phyloP scores from a whole-genome alignment of 2,113 vertebrate species.

The Pipa parva region DNA sequence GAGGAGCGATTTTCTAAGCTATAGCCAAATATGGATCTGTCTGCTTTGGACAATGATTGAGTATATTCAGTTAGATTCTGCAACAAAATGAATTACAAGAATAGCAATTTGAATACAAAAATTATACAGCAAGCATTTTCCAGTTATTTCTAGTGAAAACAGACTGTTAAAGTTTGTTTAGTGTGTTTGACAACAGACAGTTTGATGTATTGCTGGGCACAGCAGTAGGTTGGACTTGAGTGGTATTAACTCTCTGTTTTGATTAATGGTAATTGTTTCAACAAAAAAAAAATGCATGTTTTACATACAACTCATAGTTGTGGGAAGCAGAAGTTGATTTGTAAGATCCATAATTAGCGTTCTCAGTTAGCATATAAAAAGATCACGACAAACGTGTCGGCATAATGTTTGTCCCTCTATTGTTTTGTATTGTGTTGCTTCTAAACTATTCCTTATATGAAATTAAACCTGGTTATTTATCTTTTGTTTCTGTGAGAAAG shows the following conservation, averaged over 20 bases:
- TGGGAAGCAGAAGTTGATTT: conserved; percentile 74
- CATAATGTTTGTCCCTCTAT: conserved; percentile 53
- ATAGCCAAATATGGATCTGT: conserved; percentile 50
- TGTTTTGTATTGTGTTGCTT: conserved; percentile 54
- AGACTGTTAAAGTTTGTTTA: conserved; percentile 70
- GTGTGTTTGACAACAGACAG: conserved; percentile 78
- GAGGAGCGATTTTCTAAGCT: conserved; percentile 45
- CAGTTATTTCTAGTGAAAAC: conserved; percentile 67
- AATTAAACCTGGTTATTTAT: conserved; percentile 65
- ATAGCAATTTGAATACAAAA: conserved; percentile 67
- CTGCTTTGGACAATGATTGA: conserved; percentile 56
- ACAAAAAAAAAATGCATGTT: conserved; percentile 77
- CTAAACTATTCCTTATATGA: conserved; percentile 53
- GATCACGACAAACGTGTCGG: conserved; percentile 54
- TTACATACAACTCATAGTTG: conserved; percentile 70
- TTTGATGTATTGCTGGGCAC: conserved; percentile 80
- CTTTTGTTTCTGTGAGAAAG: conserved; percentile 54
- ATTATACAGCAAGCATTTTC: conserved; percentile 69
- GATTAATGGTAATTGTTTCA: conserved; percentile 84
- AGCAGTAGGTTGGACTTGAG: conserved; percentile 78
- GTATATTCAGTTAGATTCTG: conserved; percentile 63
- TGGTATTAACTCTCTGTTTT: conserved; percentile 78
- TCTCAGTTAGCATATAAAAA: conserved; percentile 67
- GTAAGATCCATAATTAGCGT: conserved; percentile 71
- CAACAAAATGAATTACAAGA: conserved; percentile 62